Base-by-base conservation (phyloP, 2,797 vertebrate genomes). In the Epinephelus malabaricus region DNA sequence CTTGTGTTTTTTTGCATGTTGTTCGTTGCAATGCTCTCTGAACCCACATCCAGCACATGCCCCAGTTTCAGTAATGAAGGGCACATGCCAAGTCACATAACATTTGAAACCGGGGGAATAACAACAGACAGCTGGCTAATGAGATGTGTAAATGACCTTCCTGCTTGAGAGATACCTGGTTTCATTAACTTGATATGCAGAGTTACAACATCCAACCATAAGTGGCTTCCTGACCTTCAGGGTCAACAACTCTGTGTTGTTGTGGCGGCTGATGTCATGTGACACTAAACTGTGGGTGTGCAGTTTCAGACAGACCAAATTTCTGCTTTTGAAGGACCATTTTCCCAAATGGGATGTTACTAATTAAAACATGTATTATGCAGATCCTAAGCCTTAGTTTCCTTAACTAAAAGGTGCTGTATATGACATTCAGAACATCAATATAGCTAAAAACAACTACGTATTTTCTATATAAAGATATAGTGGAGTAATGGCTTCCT, bases 81-180 rank as follows among this genome's bases (percentile, higher is more conserved):
- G 17, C 72, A 71, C 66, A 64, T 30, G 69, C 59, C 72, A 50
- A 63, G 78, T 69, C 65, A 50, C 61, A 66, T 15, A 49, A 55
- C 60, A 65, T 81, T 54, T 67, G 55, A 87, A 75, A 78, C 27
- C 73, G 61, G 53, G 13, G 38, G 68, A 71, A 82, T 63, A 55
- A 78, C 27, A 72, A 61, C 75, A 83, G 76, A 78, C 56, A 79
- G 80, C 72, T 73, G 68, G 68, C 79, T 83, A 88, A 92, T 87
- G 83, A 87, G 74, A 91, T 82, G 81, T 82, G 73, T 76, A 84
- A 87, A 79, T 71, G 79, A 70, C 79, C 83, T 62, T 79, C 61
- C 63, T 61, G 34, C 65, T 53, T 23, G 17, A 8, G 30, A 75
- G 67, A 81, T 49, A 77, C 73, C 63, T 84, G 76, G 19, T 73